These are phyloP conservation scores for Pelecanoides urinatrix DNA, from an alignment of 2,113 vertebrate genomes.

Conservation along the genomic window DNA sequence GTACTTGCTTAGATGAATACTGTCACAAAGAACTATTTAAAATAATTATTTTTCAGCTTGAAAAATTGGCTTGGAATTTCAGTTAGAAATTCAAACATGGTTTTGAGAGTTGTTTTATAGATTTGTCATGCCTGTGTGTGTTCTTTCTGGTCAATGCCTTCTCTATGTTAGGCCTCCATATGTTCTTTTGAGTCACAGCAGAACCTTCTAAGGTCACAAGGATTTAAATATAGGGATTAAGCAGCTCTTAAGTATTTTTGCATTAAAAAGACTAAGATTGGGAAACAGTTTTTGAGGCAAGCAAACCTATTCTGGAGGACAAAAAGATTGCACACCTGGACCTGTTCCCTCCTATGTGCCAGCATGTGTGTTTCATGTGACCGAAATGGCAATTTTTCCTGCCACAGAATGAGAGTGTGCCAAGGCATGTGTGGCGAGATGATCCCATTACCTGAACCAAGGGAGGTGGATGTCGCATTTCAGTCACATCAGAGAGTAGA, in stretches of 20 bases:
- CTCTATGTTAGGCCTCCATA: background rate
- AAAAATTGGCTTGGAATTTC: background rate
- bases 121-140: background rate
- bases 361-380: background rate
- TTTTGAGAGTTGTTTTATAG: background rate
- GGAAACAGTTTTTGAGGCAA: background rate
- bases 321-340: background rate
- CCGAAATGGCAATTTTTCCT: background rate
- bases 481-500: background rate
- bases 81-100: background rate
- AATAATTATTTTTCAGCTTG: background rate
- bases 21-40: background rate
- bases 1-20: background rate
- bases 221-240: background rate
- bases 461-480: background rate
- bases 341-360: background rate
- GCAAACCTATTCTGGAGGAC: background rate
- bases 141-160: background rate
- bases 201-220: background rate
- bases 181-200: background rate
- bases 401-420: background rate
- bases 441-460: background rate
- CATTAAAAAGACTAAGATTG: background rate
- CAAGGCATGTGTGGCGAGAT: background rate
- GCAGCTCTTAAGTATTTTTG: background rate